Evolutionary conservation across 2,888 invertebrate genomes (phyloP).

Genomic region (Elysia crispata): DNA sequence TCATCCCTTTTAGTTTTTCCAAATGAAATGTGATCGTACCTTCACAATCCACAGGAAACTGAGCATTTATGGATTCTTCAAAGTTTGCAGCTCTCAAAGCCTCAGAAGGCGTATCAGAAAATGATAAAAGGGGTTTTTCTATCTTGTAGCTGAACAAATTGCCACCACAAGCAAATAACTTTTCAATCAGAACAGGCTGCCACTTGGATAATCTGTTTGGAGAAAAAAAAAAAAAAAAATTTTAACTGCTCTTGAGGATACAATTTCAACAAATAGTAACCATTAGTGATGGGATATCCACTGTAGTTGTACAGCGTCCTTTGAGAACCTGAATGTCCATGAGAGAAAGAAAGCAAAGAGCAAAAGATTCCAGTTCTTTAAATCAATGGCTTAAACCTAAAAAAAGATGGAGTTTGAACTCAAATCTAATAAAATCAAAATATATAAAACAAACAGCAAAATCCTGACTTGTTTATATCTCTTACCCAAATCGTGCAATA

Average conservation of each 20-base stretch:
- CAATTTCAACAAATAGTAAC: too few relatives aligned
- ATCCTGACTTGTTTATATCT: too few relatives aligned
- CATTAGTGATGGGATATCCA: too few relatives aligned
- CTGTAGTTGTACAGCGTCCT: too few relatives aligned
- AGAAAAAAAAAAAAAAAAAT: not conserved
- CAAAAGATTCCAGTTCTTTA: not conserved
- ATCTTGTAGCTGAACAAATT: slow-evolving; percentile 23
- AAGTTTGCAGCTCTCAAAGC: not conserved
- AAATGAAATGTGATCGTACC: not conserved
- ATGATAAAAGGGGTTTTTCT: not conserved
- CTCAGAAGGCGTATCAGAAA: not conserved
- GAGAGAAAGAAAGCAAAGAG: not conserved
- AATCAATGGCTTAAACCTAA: too few relatives aligned
- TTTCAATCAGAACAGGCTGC: not conserved
- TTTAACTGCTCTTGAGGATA: too few relatives aligned
- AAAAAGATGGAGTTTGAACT: too few relatives aligned
- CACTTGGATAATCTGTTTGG: not conserved
- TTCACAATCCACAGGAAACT: too few relatives aligned
- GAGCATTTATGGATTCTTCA: not conserved
- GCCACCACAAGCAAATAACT: slow-evolving; percentile 30
- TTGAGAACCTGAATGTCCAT: not conserved
- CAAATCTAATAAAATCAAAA: too few relatives aligned
- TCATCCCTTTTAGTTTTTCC: not conserved
- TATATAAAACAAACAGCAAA: too few relatives aligned
- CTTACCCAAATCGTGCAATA: too few relatives aligned